Conservation (phyloP, 2,888 invertebrate genomes). For the Yponomeuta sedellus region DNA sequence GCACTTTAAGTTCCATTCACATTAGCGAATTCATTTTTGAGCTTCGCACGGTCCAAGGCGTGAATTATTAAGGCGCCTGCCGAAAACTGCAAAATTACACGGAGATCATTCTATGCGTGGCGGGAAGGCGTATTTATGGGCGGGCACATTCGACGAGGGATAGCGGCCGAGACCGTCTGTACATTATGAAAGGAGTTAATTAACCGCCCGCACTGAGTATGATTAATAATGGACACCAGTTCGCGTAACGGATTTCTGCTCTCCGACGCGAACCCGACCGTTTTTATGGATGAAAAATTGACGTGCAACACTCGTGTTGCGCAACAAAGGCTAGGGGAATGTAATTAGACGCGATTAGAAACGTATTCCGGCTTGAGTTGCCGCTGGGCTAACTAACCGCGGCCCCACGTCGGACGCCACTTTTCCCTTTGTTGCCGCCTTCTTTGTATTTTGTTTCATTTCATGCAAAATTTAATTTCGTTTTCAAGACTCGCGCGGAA, state of each 20-base stretch:
- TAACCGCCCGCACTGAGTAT: conserved; percentile 49
- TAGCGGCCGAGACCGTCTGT: conserved; percentile 51
- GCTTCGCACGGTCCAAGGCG: conserved; percentile 37
- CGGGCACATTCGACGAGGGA: conserved; percentile 63
- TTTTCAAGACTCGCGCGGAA: conserved; percentile 75
- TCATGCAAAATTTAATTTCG: conserved; percentile 77
- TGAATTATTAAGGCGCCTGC: conserved; percentile 57
- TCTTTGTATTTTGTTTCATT: conserved; percentile 75
- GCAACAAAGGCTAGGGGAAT: conserved; percentile 30
- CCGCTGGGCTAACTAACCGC: conserved; percentile 55
- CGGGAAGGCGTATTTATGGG: conserved; percentile 56
- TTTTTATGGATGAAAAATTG: conserved; percentile 15
- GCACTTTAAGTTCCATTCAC: conserved; percentile 68
- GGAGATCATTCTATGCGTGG: conserved; percentile 49
- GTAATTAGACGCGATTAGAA: conserved; percentile 65
- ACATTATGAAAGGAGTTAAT: conserved; percentile 72
- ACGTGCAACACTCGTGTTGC: neutral
- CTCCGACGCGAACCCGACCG: conserved; percentile 9
- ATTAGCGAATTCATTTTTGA: conserved; percentile 74
- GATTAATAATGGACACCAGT: conserved; percentile 40
- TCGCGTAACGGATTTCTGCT: conserved; percentile 17
- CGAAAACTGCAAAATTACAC: conserved; percentile 66
- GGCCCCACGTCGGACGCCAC: conserved; percentile 25
- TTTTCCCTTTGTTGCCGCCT: conserved; percentile 63
- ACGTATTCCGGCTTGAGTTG: conserved; percentile 40